These are phyloP conservation scores for Scaeva pyrastri DNA, from an alignment of 2,888 invertebrate genomes.

Conservation along the genomic window DNA sequence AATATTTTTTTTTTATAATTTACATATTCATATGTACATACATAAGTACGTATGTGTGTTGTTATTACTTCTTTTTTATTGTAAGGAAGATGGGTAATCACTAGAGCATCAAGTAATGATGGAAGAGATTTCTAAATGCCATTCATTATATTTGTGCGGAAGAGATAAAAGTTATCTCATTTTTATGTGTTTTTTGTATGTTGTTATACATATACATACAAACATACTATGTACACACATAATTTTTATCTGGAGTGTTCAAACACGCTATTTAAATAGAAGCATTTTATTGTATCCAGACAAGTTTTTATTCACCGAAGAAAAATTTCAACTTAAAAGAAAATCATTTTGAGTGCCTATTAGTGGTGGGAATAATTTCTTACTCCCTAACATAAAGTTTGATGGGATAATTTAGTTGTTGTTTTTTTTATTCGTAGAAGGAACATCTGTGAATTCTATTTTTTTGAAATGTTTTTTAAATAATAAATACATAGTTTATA, in stretches of 20 bases:
- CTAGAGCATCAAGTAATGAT: slow-evolving; percentile 53
- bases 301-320: background rate
- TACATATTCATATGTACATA: too few species aligned
- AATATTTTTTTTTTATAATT: too few species aligned
- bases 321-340: background rate
- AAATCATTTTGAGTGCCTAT: background rate
- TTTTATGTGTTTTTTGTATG: slow-evolving; percentile 1
- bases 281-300: slow-evolving; percentile 14
- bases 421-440: too few species aligned
- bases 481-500: too few species aligned
- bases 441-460: too few species aligned
- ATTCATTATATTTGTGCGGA: slow-evolving; percentile 42
- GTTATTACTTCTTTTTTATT: slow-evolving; percentile 39
- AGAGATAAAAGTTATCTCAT: slow-evolving; percentile 37
- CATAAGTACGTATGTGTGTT: slow-evolving; percentile 6
- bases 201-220: too few species aligned
- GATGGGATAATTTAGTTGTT: too few species aligned
- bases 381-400: too few species aligned
- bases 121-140: slow-evolving; percentile 34
- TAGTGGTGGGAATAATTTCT: background rate
- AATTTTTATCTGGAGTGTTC: background rate
- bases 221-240: too few species aligned
- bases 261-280: background rate
- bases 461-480: too few species aligned
- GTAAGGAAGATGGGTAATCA: slow-evolving; percentile 46